phyloP scores from a whole-genome alignment of 2,797 vertebrate genomes.

The Caiman crocodilus region DNA sequence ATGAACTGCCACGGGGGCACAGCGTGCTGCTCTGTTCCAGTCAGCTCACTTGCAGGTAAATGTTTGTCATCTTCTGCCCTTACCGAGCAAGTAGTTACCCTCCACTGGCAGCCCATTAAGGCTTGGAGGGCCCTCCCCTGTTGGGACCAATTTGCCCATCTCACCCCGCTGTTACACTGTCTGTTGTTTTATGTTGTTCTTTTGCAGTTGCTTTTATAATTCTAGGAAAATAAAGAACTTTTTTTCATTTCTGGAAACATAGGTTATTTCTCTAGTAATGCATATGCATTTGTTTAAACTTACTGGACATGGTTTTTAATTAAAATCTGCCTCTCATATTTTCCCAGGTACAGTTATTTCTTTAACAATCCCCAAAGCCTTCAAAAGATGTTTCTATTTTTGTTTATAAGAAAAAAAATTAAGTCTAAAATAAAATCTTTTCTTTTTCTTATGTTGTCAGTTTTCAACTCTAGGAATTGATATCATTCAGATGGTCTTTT shows the following conservation, averaged over 20 bases:
- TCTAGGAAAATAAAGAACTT: background rate
- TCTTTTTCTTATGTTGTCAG: background rate
- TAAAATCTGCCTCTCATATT: background rate
- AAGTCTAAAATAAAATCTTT: background rate
- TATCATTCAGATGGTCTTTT: background rate
- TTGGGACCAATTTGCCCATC: too few relatives aligned
- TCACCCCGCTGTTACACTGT: background rate
- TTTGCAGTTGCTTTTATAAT: background rate
- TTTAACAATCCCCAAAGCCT: background rate
- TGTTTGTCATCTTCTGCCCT: too few relatives aligned
- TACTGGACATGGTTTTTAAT: background rate
- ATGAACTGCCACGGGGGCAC: too few relatives aligned
- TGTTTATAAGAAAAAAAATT: background rate
- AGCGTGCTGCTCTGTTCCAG: too few relatives aligned
- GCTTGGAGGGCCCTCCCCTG: too few relatives aligned
- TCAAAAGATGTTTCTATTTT: background rate
- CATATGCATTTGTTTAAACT: background rate
- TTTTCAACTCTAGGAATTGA: background rate
- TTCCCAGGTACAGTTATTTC: background rate
- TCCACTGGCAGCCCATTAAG: too few relatives aligned
- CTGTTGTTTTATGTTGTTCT: background rate
- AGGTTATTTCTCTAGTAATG: background rate
- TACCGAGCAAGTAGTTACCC: too few relatives aligned
- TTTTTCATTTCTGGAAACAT: background rate
- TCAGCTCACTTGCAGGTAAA: too few relatives aligned